Evolutionary conservation across 2,113 vertebrate genomes (phyloP), one percentile per base, ranked within the genome.

Genomic region (Limnothrissa miodon): DNA sequence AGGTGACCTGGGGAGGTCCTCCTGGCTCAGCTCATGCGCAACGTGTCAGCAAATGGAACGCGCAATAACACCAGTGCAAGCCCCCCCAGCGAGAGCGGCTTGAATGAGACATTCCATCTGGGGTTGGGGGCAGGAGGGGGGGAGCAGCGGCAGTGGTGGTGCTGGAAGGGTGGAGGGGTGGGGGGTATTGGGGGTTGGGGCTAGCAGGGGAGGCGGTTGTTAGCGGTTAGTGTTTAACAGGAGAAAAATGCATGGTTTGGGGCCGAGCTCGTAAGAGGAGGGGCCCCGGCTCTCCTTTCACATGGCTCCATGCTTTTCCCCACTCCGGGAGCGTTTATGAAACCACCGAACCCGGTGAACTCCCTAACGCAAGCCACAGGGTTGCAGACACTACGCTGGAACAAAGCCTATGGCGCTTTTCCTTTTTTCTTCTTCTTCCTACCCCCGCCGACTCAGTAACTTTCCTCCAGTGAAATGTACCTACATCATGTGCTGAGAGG

Each of bases 211-310:
- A 74, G 81, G 83, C 74, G 51, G 91, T 91, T 90, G 90, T 90
- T 91, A 91, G 91, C 36, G 92, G 93, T 93, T 92, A 88, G 89
- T 90, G 87, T 92, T 91, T 93, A 92, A 93, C 88, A 90, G 89
- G 90, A 93, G 88, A 93, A 92, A 92, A 92, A 93, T 93, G 92
- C 92, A 90, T 90, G 89, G 90, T 92, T 90, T 91, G 91, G 90
- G 90, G 89, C 85, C 85, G 89, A 90, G 89, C 86, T 86, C 83
- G 56, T 8, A 6, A 39, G 51, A 29, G 66, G 66, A 33, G 66
- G 66, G 66, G 66, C 66, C 66, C 66, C 66, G 13, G 66, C 25
- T 74, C 66, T 74, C 10, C 66, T 74, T 74, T 86, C 80, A 84
- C 84, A 83, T 74, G 66, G 66, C 66, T 74, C 59, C 59, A 66